Conservation (phyloP, 2,888 invertebrate genomes). For the Reticulitermes lucifugus region DNA sequence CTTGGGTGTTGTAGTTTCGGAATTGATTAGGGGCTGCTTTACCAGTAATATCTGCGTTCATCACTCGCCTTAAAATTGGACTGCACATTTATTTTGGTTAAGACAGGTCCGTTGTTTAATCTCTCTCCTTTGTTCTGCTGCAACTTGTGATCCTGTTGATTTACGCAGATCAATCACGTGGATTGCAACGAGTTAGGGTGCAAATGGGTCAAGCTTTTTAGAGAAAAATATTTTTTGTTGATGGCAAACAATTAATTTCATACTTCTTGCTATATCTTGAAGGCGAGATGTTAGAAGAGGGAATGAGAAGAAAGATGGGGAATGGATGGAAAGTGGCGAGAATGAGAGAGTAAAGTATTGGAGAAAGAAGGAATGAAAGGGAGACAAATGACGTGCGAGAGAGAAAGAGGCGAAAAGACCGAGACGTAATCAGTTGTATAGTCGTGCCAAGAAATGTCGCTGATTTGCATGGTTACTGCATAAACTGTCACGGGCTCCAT, state of each 20-base stretch:
- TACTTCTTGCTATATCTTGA: background rate
- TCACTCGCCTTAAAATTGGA: background rate
- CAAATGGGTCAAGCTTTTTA: background rate
- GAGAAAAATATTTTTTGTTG: background rate
- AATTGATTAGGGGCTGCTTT: background rate
- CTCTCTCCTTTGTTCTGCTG: background rate
- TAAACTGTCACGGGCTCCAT: no score
- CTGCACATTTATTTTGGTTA: constrained; percentile 2
- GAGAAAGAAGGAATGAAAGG: background rate
- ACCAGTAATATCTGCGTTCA: background rate
- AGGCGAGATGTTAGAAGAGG: background rate
- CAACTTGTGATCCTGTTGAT: constrained; percentile 6
- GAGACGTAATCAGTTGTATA: background rate
- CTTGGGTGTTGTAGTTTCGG: background rate
- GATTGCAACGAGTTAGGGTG: constrained; percentile 15
- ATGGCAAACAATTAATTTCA: background rate
- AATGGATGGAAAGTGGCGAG: background rate
- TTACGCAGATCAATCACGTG: constrained; percentile 23
- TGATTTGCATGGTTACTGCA: no score
- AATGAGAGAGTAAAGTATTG: background rate
- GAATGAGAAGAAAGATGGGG: background rate
- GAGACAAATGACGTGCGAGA: constrained; percentile 10
- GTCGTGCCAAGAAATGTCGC: background rate
- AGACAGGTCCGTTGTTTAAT: background rate
- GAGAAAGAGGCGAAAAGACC: background rate